Evolutionary conservation across 2,888 invertebrate species (phyloP), one percentile per base, ranked within the genome.

Genomic region (Crossocerus cetratus): DNA sequence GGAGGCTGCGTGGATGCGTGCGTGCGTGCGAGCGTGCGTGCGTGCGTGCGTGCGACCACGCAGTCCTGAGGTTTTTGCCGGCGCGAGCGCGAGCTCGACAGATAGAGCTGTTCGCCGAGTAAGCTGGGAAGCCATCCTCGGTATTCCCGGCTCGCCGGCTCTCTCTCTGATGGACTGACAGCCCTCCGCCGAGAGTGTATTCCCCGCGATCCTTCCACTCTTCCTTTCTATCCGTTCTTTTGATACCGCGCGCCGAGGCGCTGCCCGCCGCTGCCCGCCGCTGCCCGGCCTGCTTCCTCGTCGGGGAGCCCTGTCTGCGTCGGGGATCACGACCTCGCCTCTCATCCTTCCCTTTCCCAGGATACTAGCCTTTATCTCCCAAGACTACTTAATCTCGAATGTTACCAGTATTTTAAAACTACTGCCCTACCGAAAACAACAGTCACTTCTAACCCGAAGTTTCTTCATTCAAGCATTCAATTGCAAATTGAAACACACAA

Each of bases 101-200:
- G 83, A 85, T 86, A 86, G 84, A 86, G 86, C 87, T 87, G 88
- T 89, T 86, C 74, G 77, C 68, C 82, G 81, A 84, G 86, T 83
- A 86, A 87, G 87, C 83, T 75, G 78, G 74, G 81, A 83, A 86
- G 85, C 85, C 85, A 84, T 86, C 86, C 81, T 78, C 80, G 85
- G 86, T 83, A 88, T 88, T 88, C 86, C 78, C 83, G 83, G 81
- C 86, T 85, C 83, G 85, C 84, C 81, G 78, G 23, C 76, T 16
- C 49, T 79, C 79, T 68, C 32, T 32, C 78, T 76, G 80, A 82
- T 70, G 78, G 83, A 86, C 86, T 85, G 86, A 87, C 86, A 86
- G 84, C 83, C 84, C 83, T 83, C 83, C 82, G 76, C 79, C 65
- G 44, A 78, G 80, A 82, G 32, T 32, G 72, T 67, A 76, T 73